Base-by-base conservation (phyloP, 2,888 invertebrate genomes). In the Andrena fulva region DNA sequence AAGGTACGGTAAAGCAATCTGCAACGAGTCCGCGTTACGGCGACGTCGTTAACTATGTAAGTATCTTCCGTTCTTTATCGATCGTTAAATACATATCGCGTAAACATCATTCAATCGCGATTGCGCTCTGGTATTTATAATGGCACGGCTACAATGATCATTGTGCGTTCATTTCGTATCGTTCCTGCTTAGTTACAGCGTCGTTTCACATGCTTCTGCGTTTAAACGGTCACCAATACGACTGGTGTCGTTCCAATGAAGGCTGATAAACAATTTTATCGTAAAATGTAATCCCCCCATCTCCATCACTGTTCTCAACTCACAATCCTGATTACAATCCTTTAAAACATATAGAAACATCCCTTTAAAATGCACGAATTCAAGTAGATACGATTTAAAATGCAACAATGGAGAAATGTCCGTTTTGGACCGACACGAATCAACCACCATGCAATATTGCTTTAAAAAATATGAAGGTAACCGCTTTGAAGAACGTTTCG, bases 81-180 rank as follows among this genome's bases (percentile, higher is more conserved):
- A 77, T 78, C 76, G 80, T 77, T 74, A 79, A 74, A 84, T 73
- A 56, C 56, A 56, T 12, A 67, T 80, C 52, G 59, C 54, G 63
- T 70, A 77, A 77, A 59, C 83, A 50, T 85, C 76, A 1, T 16
- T 42, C 63, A 73, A 85, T 83, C 72, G 31, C 68, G 66, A 84
- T 78, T 81, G 54, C 74, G 52, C 12, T 77, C 81, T 12, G 60
- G 66, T 78, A 80, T 42, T 87, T 68, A 78, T 72, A 85, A 87
- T 87, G 87, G 87, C 87, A 87, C 87, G 69, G 78, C 85, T 87
- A 85, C 63, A 85, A 87, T 87, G 70, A 83, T 76, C 73, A 50
- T 80, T 87, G 80, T 83, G 87, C 80, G 87, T 87, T 82, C 16
- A 66, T 75, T 79, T 76, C 71, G 64, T 67, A 64, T 66, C 62